Percentiles rank a stretch among this genome's conserved stretches.
These are phyloP conservation scores for Valencia hispanica DNA, from an alignment of 2,797 vertebrate genomes.

Conservation along the genomic window DNA sequence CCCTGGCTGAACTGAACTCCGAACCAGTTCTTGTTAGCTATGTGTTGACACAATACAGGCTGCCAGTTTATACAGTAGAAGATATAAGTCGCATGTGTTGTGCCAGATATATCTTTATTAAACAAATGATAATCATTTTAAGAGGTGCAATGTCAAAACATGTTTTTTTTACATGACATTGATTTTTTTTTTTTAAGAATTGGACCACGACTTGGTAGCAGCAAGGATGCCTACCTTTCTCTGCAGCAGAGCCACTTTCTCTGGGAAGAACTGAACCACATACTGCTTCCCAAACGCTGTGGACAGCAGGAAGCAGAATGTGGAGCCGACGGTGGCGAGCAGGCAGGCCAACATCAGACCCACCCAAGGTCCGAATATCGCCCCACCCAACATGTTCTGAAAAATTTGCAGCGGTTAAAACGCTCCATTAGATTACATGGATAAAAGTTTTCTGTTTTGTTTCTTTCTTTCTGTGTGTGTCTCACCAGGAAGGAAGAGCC, in stretches of 20 bases:
- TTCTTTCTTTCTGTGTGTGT: not conserved
- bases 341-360: conserved; percentile 89
- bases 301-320: conserved; percentile 91
- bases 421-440: not conserved
- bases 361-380: conserved; percentile 93
- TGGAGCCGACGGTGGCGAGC: conserved; percentile 89
- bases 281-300: conserved; percentile 87
- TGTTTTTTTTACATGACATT: no score
- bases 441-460: not conserved
- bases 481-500: conserved; percentile 95
- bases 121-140: no score
- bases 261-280: conserved; percentile 85
- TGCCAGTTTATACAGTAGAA: not conserved
- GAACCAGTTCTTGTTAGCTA: no score
- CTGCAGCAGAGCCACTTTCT: conserved; percentile 89
- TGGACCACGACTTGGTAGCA: no score
- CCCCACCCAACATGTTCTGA: conserved; percentile 92
- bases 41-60: not conserved
- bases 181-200: no score
- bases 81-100: not conserved
- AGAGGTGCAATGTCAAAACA: no score
- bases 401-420: not conserved
- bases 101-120: no score
- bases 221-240: conserved; percentile 81
- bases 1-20: no score